Conservation (phyloP, 2,888 invertebrate species). For the Masnerella sp. region DNA sequence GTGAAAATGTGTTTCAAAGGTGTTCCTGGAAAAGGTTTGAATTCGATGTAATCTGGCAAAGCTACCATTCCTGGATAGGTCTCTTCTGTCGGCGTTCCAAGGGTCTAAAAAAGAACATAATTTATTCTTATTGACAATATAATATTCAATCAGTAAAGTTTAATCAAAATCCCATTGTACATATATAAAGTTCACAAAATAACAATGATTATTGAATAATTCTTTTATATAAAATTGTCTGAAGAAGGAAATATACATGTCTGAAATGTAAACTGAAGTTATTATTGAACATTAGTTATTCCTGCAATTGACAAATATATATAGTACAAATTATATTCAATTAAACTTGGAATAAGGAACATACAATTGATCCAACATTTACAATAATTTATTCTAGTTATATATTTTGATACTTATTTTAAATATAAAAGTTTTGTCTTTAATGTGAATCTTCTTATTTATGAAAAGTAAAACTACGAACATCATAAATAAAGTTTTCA, state of each 20-base stretch:
- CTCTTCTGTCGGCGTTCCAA: conserved; percentile 95
- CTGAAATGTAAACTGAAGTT: too few species aligned
- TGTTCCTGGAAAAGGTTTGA: conserved; percentile 90
- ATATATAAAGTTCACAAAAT: not conserved
- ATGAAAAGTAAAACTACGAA: too few species aligned
- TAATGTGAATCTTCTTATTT: too few species aligned
- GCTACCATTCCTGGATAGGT: conserved; percentile 92
- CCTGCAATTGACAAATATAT: too few species aligned
- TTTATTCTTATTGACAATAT: not conserved
- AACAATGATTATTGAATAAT: not conserved
- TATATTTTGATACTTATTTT: not conserved
- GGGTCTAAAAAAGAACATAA: conserved; percentile 70
- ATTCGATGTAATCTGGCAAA: conserved; percentile 94
- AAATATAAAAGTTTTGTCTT: too few species aligned
- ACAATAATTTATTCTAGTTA: too few species aligned
- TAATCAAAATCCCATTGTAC: not conserved
- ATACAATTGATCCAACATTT: too few species aligned
- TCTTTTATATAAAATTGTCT: not conserved
- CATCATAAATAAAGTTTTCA: too few species aligned
- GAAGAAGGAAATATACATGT: conserved; percentile 5
- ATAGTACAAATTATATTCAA: too few species aligned
- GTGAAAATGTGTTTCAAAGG: conserved; percentile 95
- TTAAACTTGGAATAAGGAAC: too few species aligned
- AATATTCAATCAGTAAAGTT: too few species aligned
- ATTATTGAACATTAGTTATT: too few species aligned